These are phyloP conservation scores for Cephus rjabovi DNA, from an alignment of 2,888 invertebrate species.

Conservation along the genomic window DNA sequence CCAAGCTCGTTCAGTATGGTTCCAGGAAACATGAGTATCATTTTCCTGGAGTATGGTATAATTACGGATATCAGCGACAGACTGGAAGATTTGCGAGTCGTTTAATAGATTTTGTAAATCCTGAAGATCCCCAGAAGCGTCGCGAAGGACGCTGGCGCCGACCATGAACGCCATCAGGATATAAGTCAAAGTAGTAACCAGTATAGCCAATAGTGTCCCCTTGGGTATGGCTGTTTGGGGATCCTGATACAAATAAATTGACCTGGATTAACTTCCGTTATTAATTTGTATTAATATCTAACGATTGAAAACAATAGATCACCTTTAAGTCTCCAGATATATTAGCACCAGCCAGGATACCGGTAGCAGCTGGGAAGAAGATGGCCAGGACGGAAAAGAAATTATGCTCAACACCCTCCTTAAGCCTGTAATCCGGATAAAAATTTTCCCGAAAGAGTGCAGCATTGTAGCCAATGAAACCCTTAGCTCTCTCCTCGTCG, in stretches of 20 bases:
- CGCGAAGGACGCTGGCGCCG: slow-evolving; percentile 82
- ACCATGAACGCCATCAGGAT: slow-evolving; percentile 84
- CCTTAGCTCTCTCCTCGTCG: slow-evolving; percentile 73
- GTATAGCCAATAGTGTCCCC: slow-evolving; percentile 88
- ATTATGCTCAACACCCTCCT: slow-evolving; percentile 77
- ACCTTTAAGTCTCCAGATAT: slow-evolving; percentile 94
- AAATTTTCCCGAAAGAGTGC: slow-evolving; percentile 77
- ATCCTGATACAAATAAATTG: slow-evolving; percentile 68
- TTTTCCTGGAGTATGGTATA: slow-evolving; percentile 30
- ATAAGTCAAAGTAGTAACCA: slow-evolving; percentile 90
- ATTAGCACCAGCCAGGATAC: slow-evolving; percentile 96
- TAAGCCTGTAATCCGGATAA: slow-evolving; percentile 75
- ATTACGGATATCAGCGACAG: slow-evolving; percentile 29
- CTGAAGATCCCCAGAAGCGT: slow-evolving; percentile 78
- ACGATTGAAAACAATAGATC: not conserved
- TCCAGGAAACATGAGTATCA: slow-evolving; percentile 19
- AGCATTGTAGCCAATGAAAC: slow-evolving; percentile 86
- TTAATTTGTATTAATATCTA: not conserved
- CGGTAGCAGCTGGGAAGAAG: slow-evolving; percentile 98
- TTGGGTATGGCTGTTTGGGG: slow-evolving; percentile 93
- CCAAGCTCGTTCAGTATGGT: slow-evolving; percentile 39
- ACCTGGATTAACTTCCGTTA: not conserved
- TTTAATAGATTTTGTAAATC: slow-evolving; percentile 29
- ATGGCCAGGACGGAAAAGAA: slow-evolving; percentile 97
- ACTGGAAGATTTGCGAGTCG: slow-evolving; percentile 14